These are phyloP conservation scores for Rhamnusium bicolor DNA, from an alignment of 2,888 invertebrate genomes.

Conservation along the genomic window DNA sequence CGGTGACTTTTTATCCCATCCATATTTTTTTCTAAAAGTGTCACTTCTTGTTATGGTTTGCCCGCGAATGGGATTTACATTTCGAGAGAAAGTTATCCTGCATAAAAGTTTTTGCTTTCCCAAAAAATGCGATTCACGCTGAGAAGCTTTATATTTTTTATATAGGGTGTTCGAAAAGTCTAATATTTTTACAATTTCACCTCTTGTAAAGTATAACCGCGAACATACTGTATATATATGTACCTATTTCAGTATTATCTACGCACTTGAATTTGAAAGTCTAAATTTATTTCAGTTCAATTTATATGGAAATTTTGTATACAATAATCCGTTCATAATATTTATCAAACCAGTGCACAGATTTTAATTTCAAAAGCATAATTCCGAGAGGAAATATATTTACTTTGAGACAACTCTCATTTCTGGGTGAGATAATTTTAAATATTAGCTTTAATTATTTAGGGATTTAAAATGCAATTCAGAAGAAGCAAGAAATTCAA, in stretches of 20 bases:
- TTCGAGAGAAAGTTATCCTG: too few species aligned
- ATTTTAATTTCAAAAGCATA: background rate
- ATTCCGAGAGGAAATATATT: background rate
- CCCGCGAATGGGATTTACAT: too few species aligned
- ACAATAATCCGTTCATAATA: background rate
- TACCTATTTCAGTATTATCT: background rate
- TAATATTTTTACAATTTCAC: too few species aligned
- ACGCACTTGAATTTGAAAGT: background rate
- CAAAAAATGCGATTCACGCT: too few species aligned
- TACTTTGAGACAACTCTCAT: background rate
- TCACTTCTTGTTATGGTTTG: too few species aligned
- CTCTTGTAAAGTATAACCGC: too few species aligned
- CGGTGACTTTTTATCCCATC: too few species aligned
- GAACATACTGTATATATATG: too few species aligned
- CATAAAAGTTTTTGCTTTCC: too few species aligned
- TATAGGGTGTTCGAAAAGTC: too few species aligned
- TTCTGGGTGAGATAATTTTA: background rate
- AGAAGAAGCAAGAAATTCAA: background rate
- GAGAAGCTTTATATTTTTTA: too few species aligned
- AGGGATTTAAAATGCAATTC: background rate
- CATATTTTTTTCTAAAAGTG: too few species aligned
- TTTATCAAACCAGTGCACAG: background rate
- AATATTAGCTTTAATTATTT: background rate
- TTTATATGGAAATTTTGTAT: background rate
- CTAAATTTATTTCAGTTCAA: background rate